phyloP scores from a whole-genome alignment of 2,113 vertebrate species.

The Mesitornis unicolor region DNA sequence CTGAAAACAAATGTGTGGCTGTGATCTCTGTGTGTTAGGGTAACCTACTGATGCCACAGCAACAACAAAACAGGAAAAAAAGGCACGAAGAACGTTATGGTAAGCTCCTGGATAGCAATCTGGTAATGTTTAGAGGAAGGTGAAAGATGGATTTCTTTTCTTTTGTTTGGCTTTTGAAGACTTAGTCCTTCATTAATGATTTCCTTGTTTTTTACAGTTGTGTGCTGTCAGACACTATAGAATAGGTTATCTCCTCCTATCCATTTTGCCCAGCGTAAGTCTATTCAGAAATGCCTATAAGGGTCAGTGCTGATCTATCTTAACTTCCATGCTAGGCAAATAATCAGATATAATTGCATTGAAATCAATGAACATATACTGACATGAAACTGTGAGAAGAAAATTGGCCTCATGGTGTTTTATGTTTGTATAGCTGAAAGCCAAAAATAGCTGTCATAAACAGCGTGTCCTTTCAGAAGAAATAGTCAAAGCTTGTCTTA shows the following conservation, averaged over 20 bases:
- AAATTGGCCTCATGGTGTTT: background rate
- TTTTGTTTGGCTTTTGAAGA: background rate
- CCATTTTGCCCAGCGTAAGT: background rate
- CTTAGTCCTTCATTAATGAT: background rate
- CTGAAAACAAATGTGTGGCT: background rate
- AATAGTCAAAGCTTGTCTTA: background rate
- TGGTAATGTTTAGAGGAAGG: background rate
- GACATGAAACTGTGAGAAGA: background rate
- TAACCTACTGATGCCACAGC: background rate
- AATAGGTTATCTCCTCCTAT: background rate
- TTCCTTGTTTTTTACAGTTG: background rate
- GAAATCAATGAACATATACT: constrained; percentile 18
- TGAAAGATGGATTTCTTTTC: background rate
- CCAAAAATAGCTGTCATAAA: background rate
- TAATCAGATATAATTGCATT: background rate
- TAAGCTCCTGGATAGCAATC: background rate
- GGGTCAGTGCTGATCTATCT: background rate
- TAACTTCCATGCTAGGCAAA: background rate
- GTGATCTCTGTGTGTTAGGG: accelerated
- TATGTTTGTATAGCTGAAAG: constrained; percentile 7
- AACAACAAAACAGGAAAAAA: background rate
- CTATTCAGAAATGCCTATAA: background rate
- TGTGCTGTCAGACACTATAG: background rate
- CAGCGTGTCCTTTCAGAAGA: background rate
- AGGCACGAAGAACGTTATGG: background rate